phyloP scores from a whole-genome alignment of 2,888 invertebrate genomes.

The Pyrocoelia pectoralis region DNA sequence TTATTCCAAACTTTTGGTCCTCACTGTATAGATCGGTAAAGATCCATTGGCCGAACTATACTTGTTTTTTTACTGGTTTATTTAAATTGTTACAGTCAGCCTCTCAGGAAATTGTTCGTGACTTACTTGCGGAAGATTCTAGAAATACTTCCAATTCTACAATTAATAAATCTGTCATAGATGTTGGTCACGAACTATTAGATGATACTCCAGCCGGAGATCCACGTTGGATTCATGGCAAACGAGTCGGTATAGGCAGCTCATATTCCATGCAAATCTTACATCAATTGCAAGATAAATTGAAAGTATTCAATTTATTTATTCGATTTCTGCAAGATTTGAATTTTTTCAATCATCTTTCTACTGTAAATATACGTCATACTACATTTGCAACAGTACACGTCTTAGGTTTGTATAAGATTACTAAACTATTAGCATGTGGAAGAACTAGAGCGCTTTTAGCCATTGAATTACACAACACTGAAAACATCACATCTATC shows the following conservation, averaged over 20 bases:
- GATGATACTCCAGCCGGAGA: slow-evolving; percentile 91
- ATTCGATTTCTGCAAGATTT: slow-evolving; percentile 77
- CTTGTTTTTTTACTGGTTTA: background rate
- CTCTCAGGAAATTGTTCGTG: slow-evolving; percentile 60
- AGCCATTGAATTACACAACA: too few relatives aligned
- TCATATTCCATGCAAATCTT: slow-evolving; percentile 84
- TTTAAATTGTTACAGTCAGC: slow-evolving; percentile 52
- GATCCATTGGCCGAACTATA: background rate
- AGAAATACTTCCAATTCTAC: slow-evolving; percentile 61
- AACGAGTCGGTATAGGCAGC: slow-evolving; percentile 67
- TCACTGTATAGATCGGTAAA: too few relatives aligned
- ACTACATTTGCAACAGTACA: slow-evolving; percentile 64
- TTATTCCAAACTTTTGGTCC: too few relatives aligned
- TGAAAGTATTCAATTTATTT: slow-evolving; percentile 79
- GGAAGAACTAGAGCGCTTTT: too few relatives aligned
- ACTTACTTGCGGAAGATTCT: slow-evolving; percentile 60
- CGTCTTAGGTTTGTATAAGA: slow-evolving; percentile 46
- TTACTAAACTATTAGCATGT: too few relatives aligned
- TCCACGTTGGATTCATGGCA: slow-evolving; percentile 71
- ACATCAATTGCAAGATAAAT: slow-evolving; percentile 89
- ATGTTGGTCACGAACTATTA: slow-evolving; percentile 78
- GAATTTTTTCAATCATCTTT: slow-evolving; percentile 71
- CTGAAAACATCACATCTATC: too few relatives aligned
- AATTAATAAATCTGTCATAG: slow-evolving; percentile 68
- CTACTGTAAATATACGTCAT: slow-evolving; percentile 53